phyloP scores from a whole-genome alignment of 2,797 vertebrate genomes.

The Nyctalus aviator region DNA sequence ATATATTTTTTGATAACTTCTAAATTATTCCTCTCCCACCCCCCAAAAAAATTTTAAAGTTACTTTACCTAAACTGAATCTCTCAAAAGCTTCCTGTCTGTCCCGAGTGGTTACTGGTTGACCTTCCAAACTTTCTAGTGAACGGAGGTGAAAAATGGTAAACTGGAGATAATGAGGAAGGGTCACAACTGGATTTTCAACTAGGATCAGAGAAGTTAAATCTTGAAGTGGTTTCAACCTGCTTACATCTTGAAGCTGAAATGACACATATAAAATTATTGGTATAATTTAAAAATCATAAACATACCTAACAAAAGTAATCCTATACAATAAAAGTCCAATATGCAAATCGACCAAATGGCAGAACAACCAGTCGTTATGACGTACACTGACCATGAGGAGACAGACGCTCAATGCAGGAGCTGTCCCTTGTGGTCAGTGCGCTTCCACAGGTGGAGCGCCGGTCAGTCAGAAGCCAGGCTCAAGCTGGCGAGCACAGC shows the following conservation, averaged over 20 bases:
- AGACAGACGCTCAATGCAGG: no score
- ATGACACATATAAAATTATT: constrained; percentile 52
- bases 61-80: constrained; percentile 91
- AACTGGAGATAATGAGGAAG: constrained; percentile 91
- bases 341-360: no score
- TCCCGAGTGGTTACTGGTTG: constrained; percentile 88
- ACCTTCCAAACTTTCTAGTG: constrained; percentile 90
- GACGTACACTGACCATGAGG: no score
- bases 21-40: constrained; percentile 11
- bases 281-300: constrained; percentile 62
- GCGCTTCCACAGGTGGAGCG: no score
- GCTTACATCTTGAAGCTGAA: constrained; percentile 91
- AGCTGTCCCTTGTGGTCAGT: no score
- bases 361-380: no score
- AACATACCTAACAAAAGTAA: constrained; percentile 16
- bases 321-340: background rate
- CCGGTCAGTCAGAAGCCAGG: no score
- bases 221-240: constrained; percentile 91
- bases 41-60: background rate
- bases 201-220: constrained; percentile 89
- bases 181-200: constrained; percentile 89
- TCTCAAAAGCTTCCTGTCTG: constrained; percentile 89
- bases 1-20: constrained; percentile 40
- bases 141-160: constrained; percentile 91
- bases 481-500: no score